A percentile compares a stretch with the other conserved stretches of the same genome.
Evolutionary conservation across 1,140 invertebrate genomes (phyloP).

Genomic region (Anastrepha ludens): DNA sequence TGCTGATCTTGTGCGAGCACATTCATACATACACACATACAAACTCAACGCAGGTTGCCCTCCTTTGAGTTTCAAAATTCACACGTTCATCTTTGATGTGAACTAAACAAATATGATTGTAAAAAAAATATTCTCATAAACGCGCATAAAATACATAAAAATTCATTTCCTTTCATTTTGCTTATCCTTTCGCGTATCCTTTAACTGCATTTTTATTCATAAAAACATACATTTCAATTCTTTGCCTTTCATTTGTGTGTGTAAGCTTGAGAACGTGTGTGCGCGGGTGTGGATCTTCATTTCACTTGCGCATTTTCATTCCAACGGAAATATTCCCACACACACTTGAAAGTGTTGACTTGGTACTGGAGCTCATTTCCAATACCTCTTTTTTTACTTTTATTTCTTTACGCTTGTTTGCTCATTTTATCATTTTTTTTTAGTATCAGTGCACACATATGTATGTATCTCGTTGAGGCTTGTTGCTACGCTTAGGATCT

Average conservation of each 20-base stretch:
- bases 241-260: not conserved
- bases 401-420: not conserved
- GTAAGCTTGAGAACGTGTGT: not conserved
- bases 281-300: slow-evolving; percentile 25
- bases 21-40: not conserved
- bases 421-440: not conserved
- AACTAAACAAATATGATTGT: not conserved
- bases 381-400: not conserved
- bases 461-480: no score
- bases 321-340: slow-evolving; percentile 20
- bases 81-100: not conserved
- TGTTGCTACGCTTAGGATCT: no score
- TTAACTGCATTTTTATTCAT: not conserved
- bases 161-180: slow-evolving; percentile 36
- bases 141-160: slow-evolving; percentile 17
- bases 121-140: not conserved
- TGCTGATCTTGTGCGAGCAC: not conserved
- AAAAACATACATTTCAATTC: not conserved
- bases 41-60: not conserved
- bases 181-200: slow-evolving; percentile 44
- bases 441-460: not conserved
- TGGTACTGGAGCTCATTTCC: not conserved
- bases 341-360: slow-evolving; percentile 27
- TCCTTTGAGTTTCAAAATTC: not conserved
- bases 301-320: slow-evolving; percentile 42